Base-by-base conservation (phyloP, 2,888 invertebrate species). In the Agapetus fuscipes region DNA sequence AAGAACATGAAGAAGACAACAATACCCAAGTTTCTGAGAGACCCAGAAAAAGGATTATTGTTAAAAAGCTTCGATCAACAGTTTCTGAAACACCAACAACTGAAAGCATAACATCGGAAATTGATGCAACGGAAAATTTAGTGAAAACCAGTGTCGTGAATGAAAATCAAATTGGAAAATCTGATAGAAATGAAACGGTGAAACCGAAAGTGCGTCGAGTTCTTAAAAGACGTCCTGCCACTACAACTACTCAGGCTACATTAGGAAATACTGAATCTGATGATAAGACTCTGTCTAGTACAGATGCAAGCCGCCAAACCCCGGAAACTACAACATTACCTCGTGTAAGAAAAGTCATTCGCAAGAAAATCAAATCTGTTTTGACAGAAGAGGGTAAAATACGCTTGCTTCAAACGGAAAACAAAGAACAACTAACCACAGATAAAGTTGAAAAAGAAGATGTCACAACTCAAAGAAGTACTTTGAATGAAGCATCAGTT, bases 1-100 rank as follows among this genome's bases (percentile, higher is more conserved):
- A 66, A 48, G 67, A 66, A 51, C 66, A 68, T n/a, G 54, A 59
- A 12, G 39, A 28, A 17, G 61, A 61, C 35, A 47, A 50, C 10
- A 53, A 54, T 33, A 29, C 30, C 26, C 13, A 32, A 45, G 48
- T 52, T 31, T 39, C 48, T n/a, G 52, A 48, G 38, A 41, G 44
- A 17, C 58, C 59, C 3, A 60, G 56, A 51, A 55, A 55, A 24
- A 54, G 56, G 43, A 51, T 62, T 15, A 43, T 62, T 30, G 54
- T 60, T 3, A 61, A 62, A 43, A 62, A 61, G 50, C 33, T 61
- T 7, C 57, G 57, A 48, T 33, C 57, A 17, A 45, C 50, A 26
- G 41, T 53, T 12, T 54, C 54, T 17, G 51, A 52, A 34, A 17
- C 20, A 27, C 55, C 56, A 43, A 51, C 47, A 14, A 49, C 50